Percentiles rank a stretch among this genome's conserved stretches.
phyloP scores from a whole-genome alignment of 2,797 vertebrate genomes.

The Sebastes reedi region DNA sequence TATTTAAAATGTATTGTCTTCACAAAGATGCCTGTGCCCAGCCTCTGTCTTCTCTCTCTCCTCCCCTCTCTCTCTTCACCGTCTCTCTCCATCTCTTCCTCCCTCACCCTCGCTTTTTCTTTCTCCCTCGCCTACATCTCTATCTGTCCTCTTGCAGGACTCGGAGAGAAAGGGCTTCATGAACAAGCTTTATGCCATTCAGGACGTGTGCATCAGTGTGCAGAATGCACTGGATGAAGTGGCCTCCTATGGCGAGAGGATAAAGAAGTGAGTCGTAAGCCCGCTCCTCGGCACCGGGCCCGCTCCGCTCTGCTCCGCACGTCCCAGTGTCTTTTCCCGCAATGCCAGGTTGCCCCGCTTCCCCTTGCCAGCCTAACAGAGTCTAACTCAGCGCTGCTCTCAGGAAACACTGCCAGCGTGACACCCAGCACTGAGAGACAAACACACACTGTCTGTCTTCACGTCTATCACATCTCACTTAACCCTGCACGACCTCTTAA shows the following conservation, averaged over 20 bases:
- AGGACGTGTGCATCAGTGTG: conserved; percentile 97
- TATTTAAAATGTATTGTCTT: conserved; percentile 79
- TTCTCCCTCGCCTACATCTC: conserved; percentile 61
- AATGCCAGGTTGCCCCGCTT: conserved; percentile 63
- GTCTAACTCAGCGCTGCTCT: conserved; percentile 46
- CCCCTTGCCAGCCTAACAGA: conserved; percentile 50
- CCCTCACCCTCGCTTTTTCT: conserved; percentile 51
- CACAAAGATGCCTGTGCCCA: conserved; percentile 73
- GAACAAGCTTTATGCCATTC: conserved; percentile 98
- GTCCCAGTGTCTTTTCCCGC: conserved; percentile 35
- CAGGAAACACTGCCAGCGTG: conserved; percentile 55
- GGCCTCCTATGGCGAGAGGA: conserved; percentile 95
- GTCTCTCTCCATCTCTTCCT: conserved; percentile 41
- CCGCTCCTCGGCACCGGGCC: conserved; percentile 68
- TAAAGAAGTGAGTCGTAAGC: conserved; percentile 95
- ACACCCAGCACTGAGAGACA: conserved; percentile 39
- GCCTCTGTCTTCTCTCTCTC: conserved; percentile 61
- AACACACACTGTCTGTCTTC: conserved; percentile 45
- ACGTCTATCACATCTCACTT: conserved; percentile 53
- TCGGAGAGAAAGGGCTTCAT: conserved; percentile 98
- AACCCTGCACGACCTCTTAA: conserved; percentile 42
- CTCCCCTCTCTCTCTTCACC: conserved; percentile 32
- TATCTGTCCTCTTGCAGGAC: conserved; percentile 87
- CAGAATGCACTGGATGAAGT: conserved; percentile 97
- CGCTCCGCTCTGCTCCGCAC: conserved; percentile 51